These are phyloP conservation scores for Diloba caeruleocephala DNA, from an alignment of 2,888 invertebrate species.

Conservation along the genomic window DNA sequence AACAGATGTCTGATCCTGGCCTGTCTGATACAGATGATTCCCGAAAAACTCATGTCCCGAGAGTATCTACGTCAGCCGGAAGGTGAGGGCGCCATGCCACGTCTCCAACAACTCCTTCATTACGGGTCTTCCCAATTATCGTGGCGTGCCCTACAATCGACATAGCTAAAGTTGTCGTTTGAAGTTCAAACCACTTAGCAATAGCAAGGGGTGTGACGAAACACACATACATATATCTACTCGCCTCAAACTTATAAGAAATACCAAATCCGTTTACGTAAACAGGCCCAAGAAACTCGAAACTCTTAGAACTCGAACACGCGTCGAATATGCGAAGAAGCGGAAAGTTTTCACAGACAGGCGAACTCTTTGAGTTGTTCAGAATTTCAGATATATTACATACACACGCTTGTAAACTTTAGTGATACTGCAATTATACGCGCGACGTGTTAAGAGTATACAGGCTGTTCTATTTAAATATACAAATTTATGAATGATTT, in stretches of 20 bases:
- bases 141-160: too few relatives aligned
- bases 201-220: too few relatives aligned
- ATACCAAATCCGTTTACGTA: constrained; percentile 50
- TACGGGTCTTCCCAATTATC: too few relatives aligned
- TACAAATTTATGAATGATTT: too few relatives aligned
- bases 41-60: too few relatives aligned
- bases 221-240: constrained; percentile 17
- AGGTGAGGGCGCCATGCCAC: too few relatives aligned
- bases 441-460: constrained; percentile 32
- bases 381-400: constrained; percentile 32
- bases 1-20: too few relatives aligned
- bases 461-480: constrained; percentile 32
- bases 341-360: constrained; percentile 39
- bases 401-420: constrained; percentile 30
- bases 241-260: constrained; percentile 26
- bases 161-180: not conserved
- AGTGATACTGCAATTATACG: constrained; percentile 39
- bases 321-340: constrained; percentile 44
- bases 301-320: constrained; percentile 46
- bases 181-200: not conserved
- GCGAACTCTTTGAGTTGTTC: constrained; percentile 44
- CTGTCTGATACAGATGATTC: too few relatives aligned
- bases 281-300: constrained; percentile 30
- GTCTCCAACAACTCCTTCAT: too few relatives aligned
- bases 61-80: too few relatives aligned